A percentile compares a stretch with the other conserved stretches of the same genome.
Evolutionary conservation across 1,140 invertebrate species (phyloP).

Genomic region (Bombus superbus): DNA sequence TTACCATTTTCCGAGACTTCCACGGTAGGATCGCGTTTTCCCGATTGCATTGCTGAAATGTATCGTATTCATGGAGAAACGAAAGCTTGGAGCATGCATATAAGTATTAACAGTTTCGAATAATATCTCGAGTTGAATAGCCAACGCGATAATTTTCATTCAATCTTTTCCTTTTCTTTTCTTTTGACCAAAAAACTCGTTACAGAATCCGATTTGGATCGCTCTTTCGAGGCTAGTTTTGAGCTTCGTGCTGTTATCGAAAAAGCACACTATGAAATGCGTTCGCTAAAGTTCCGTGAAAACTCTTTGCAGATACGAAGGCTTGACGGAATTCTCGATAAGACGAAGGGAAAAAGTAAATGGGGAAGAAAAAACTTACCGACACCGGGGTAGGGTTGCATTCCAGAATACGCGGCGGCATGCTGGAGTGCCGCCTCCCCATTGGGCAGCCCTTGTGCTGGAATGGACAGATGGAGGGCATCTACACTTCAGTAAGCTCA

Average conservation of each 20-base stretch:
- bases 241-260: slow-evolving; percentile 9
- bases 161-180: background rate
- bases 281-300: slow-evolving; percentile 35
- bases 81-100: background rate
- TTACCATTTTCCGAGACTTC: background rate
- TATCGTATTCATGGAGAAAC: background rate
- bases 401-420: slow-evolving; percentile 91
- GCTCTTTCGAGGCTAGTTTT: background rate
- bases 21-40: background rate
- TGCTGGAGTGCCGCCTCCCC: slow-evolving; percentile 93
- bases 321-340: slow-evolving; percentile 63
- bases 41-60: background rate
- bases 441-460: slow-evolving; percentile 94
- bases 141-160: slow-evolving; percentile 9
- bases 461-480: slow-evolving; percentile 89
- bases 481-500: slow-evolving; percentile 85
- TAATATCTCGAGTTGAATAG: background rate
- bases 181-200: background rate
- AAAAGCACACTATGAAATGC: slow-evolving; percentile 13
- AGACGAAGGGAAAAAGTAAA: slow-evolving; percentile 59
- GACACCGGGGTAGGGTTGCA: slow-evolving; percentile 94
- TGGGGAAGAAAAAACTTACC: slow-evolving; percentile 86
- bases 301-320: slow-evolving; percentile 34
- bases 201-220: slow-evolving; percentile 10
- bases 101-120: slow-evolving; percentile 3